Conservation (phyloP, 1,140 invertebrate genomes). For the Hormaphis cornu region DNA sequence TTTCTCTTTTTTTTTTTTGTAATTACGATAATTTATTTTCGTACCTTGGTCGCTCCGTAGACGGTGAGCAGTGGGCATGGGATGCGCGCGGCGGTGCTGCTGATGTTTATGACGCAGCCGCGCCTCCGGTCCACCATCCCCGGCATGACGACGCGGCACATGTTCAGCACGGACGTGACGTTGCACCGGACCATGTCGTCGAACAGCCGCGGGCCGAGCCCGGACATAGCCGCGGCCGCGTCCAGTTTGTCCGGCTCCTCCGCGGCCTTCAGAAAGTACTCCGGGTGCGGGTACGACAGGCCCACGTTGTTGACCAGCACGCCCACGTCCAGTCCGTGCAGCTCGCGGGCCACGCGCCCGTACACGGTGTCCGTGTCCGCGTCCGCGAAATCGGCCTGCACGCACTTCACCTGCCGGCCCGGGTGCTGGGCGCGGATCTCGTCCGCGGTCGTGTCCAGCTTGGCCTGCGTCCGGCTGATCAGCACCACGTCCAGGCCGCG, state of each 20-base stretch:
- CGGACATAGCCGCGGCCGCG: not conserved
- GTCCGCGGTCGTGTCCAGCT: slow-evolving; percentile 66
- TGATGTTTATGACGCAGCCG: slow-evolving; percentile 87
- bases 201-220: slow-evolving; percentile 35
- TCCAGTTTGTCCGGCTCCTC: not conserved
- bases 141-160: slow-evolving; percentile 68
- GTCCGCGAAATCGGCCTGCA: slow-evolving; percentile 65
- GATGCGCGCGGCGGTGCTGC: slow-evolving; percentile 69
- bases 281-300: slow-evolving; percentile 77
- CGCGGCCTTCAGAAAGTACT: slow-evolving; percentile 58
- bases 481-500: slow-evolving; percentile 77
- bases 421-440: not conserved
- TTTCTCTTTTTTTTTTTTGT: no score
- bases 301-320: slow-evolving; percentile 94
- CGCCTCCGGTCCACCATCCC: slow-evolving; percentile 73
- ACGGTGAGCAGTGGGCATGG: slow-evolving; percentile 75
- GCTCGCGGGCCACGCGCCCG: slow-evolving; percentile 60
- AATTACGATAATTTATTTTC: no score
- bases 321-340: slow-evolving; percentile 75
- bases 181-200: slow-evolving; percentile 51
- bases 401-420: not conserved
- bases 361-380: slow-evolving; percentile 55
- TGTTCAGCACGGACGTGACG: slow-evolving; percentile 52
- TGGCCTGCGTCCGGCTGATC: slow-evolving; percentile 73
- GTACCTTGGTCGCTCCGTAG: slow-evolving; percentile 84